phyloP scores from a whole-genome alignment of 2,797 vertebrate species.

The Sebastes itinus region DNA sequence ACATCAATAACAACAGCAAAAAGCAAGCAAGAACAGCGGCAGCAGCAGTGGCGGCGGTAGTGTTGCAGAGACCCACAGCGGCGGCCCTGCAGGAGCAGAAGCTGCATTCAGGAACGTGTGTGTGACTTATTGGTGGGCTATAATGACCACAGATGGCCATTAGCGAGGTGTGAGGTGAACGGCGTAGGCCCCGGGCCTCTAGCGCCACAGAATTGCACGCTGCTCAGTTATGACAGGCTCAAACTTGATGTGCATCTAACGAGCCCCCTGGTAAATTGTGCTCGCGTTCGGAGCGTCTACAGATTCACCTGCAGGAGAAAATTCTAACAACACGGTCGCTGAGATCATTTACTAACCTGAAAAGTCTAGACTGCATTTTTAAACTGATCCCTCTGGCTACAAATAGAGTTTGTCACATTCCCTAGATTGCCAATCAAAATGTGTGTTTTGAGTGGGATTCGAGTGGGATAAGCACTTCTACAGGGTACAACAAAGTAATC shows the following conservation, averaged over 20 bases:
- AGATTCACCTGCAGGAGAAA: constrained; percentile 37
- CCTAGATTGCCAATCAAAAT: not conserved
- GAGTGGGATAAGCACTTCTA: not conserved
- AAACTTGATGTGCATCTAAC: constrained; percentile 76
- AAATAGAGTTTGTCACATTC: constrained; percentile 9
- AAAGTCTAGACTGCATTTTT: not conserved
- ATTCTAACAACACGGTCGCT: not conserved
- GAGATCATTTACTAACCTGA: constrained; percentile 18
- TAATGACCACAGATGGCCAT: constrained; percentile 80
- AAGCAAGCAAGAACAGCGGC: constrained; percentile 23
- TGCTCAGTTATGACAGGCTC: constrained; percentile 73
- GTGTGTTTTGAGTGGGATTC: not conserved
- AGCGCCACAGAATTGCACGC: constrained; percentile 57
- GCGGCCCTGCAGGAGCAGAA: constrained; percentile 37
- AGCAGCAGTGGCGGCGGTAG: not conserved
- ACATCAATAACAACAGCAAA: constrained; percentile 66
- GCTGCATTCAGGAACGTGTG: constrained; percentile 45
- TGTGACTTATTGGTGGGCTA: constrained; percentile 75
- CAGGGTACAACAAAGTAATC: constrained; percentile 4
- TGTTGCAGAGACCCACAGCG: constrained; percentile 39
- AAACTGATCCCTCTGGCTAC: not conserved
- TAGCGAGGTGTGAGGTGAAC: constrained; percentile 75
- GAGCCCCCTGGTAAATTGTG: constrained; percentile 73
- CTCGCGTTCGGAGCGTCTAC: constrained; percentile 28
- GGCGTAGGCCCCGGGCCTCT: constrained; percentile 55